Base-by-base conservation (phyloP, 2,797 vertebrate species). In the Periparus ater region DNA sequence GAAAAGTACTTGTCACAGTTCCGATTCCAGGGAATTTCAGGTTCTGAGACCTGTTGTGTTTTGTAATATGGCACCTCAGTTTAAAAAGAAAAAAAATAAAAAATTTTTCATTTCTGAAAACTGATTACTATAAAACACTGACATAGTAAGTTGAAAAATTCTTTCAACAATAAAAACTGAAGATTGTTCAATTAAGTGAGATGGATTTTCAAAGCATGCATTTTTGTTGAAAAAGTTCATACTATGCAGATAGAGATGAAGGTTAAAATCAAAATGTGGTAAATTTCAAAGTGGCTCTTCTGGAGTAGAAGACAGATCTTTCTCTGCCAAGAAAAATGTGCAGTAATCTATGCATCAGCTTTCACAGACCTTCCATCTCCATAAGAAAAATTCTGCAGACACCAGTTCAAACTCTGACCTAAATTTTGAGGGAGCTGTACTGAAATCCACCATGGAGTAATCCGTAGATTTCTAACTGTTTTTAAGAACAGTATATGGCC, bases 191-290 rank as follows among this genome's bases (percentile, higher is more conserved):
- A 12, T 80, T 70, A 82, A 51, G 29, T 25, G 51, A 78, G 26
- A 17, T 79, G 5, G 45, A 77, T 85, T 87, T 94, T 78, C 40
- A 85, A 76, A 85, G 23, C 21, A 58, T 27, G 11, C 1, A 29
- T 58, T 70, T 82, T 44, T 78, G 9, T 26, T 74, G 25, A 63
- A 83, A 81, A 78, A 68, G 29, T 1, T 76, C 2, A 1, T 73
- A 48, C 10, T 70, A 48, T 55, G 32, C 55, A 66, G 53, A 62
- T 17, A 71, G 26, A 75, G 40, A 85, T 83, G 55, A 76, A 82
- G 17, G 34, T 68, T 72, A 84, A 94, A 84, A 75, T 66, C 16
- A 96, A 93, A 95, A 83, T 88, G 53, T 17, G 68, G 26, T 17
- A 32, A 82, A 73, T 76, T 79, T 70, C 32, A 71, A 72, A 82